These are phyloP conservation scores for Mugil cephalus DNA, from an alignment of 2,113 vertebrate genomes.

Conservation along the genomic window DNA sequence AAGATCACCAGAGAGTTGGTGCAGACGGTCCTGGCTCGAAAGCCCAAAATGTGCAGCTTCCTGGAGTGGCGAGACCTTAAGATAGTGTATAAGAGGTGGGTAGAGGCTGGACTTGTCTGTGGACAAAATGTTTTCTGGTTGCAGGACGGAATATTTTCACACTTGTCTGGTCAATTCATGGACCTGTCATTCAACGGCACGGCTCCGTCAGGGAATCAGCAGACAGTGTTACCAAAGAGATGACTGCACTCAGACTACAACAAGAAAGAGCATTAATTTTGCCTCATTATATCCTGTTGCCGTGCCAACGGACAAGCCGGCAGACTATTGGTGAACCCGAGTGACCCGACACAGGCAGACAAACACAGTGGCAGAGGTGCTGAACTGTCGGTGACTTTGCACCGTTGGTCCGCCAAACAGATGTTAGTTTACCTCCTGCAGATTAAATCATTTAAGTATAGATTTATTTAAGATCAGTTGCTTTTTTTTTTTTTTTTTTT, in stretches of 20 bases:
- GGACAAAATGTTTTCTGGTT: constrained; percentile 8
- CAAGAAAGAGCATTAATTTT: constrained; percentile 48
- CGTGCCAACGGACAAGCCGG: constrained; percentile 69
- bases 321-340: constrained; percentile 45
- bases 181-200: constrained; percentile 20
- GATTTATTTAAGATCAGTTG: too few relatives aligned
- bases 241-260: constrained; percentile 29
- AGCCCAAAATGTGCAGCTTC: constrained; percentile 99
- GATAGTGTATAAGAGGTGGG: constrained; percentile 97
- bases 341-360: constrained; percentile 38
- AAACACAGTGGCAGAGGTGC: constrained; percentile 8
- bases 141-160: constrained; percentile 17
- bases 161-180: constrained; percentile 10
- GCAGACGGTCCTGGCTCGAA: constrained; percentile 95
- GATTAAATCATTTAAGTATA: not conserved
- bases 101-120: not conserved
- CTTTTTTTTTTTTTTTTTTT: too few relatives aligned
- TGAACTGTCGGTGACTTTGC: constrained; percentile 21
- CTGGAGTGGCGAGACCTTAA: constrained; percentile 92
- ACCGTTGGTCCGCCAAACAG: not conserved
- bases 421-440: not conserved
- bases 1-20: constrained; percentile 98
- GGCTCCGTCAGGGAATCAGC: constrained; percentile 14
- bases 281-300: constrained; percentile 72
- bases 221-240: constrained; percentile 28